Evolutionary conservation across 2,888 invertebrate genomes (phyloP).

Genomic region (Pandemis cinnamomeana): DNA sequence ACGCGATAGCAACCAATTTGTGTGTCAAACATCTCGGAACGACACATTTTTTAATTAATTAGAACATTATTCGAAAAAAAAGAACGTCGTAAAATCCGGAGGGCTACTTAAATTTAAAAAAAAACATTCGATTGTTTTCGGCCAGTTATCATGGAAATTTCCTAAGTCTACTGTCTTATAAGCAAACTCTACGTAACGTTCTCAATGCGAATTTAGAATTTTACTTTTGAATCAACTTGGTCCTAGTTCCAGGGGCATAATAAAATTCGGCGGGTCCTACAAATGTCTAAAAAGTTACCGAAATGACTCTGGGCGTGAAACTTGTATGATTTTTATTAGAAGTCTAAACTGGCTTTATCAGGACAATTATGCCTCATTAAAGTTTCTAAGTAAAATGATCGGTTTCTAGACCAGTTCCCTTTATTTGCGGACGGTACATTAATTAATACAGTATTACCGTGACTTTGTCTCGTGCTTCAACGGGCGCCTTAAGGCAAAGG

Average conservation of each 20-base stretch:
- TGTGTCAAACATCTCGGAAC: background rate
- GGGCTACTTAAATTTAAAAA: background rate
- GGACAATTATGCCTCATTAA: background rate
- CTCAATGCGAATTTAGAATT: too few relatives aligned
- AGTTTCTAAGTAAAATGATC: conserved; percentile 4
- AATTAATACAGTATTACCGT: conserved; percentile 79
- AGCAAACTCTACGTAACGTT: too few relatives aligned
- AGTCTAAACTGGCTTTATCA: too few relatives aligned
- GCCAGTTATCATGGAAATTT: background rate
- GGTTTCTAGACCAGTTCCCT: conserved; percentile 44
- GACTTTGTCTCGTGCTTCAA: conserved; percentile 63
- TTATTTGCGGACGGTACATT: conserved; percentile 64
- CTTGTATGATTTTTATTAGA: too few relatives aligned
- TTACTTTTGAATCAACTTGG: too few relatives aligned
- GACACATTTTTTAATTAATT: conserved; percentile 1
- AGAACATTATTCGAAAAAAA: background rate
- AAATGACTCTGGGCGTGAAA: too few relatives aligned
- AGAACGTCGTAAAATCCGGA: background rate
- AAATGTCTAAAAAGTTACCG: too few relatives aligned
- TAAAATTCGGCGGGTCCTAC: too few relatives aligned
- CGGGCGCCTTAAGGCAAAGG: conserved; percentile 54
- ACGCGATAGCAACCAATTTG: conserved; percentile 3
- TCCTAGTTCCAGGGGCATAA: too few relatives aligned
- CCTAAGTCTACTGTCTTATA: too few relatives aligned
- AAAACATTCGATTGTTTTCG: background rate